These are phyloP conservation scores for Hylaeus volcanicus DNA, from an alignment of 1,140 invertebrate species.

Conservation along the genomic window DNA sequence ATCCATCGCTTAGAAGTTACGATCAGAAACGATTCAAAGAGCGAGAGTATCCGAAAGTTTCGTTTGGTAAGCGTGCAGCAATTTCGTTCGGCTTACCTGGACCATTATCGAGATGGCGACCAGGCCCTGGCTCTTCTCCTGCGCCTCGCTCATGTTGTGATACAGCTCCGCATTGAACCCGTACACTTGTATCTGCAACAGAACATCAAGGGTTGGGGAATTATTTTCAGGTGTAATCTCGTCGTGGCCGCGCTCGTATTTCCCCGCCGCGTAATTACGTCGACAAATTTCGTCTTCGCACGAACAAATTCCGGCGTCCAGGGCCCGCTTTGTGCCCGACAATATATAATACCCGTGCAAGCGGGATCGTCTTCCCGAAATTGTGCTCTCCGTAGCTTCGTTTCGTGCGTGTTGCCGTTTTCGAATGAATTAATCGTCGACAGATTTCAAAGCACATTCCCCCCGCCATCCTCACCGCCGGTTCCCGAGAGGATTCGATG, in stretches of 20 bases:
- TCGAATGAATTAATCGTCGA: slow-evolving; percentile 36
- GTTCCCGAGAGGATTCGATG: background rate
- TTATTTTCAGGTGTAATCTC: slow-evolving; percentile 45
- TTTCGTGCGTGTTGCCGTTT: slow-evolving; percentile 1
- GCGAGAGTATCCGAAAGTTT: background rate
- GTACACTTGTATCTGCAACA: slow-evolving; percentile 94
- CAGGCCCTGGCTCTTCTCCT: slow-evolving; percentile 95
- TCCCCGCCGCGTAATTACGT: slow-evolving; percentile 40
- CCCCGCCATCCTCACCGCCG: background rate
- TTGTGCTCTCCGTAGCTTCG: background rate
- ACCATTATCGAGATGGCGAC: slow-evolving; percentile 96
- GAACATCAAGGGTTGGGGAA: slow-evolving; percentile 58
- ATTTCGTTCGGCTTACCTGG: slow-evolving; percentile 84
- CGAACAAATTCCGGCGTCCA: slow-evolving; percentile 30
- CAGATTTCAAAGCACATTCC: slow-evolving; percentile 26
- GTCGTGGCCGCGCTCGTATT: slow-evolving; percentile 31
- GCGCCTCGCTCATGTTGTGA: slow-evolving; percentile 96
- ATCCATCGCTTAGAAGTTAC: too few species aligned
- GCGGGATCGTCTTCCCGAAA: slow-evolving; percentile 27
- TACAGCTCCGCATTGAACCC: slow-evolving; percentile 98
- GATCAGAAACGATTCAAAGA: background rate
- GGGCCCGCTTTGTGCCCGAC: slow-evolving; percentile 19
- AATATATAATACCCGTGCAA: background rate
- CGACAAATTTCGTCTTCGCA: slow-evolving; percentile 52
- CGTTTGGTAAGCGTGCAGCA: background rate